Evolutionary conservation across 2,888 invertebrate species (phyloP).

Genomic region (Antheraea yamamai): DNA sequence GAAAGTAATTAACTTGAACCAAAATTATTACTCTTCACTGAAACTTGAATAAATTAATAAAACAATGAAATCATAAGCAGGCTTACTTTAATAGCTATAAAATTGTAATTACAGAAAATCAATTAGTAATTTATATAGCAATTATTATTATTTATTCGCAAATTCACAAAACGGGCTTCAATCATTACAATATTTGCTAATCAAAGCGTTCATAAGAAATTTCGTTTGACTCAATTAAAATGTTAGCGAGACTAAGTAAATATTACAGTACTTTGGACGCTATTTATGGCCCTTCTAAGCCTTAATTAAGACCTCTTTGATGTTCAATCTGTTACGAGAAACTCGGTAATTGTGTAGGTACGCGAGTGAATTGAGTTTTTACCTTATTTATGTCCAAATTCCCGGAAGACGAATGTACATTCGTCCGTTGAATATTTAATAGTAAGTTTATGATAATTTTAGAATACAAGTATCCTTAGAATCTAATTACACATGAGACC

Average conservation of each 20-base stretch:
- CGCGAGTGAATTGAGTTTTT: constrained; percentile 47
- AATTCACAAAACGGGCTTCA: constrained; percentile 39
- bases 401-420: constrained; percentile 22
- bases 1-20: neutral
- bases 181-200: constrained; percentile 47
- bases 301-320: constrained; percentile 78
- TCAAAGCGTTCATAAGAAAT: constrained; percentile 65
- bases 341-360: constrained; percentile 67
- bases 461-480: neutral
- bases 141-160: constrained; percentile 41
- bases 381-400: constrained; percentile 33
- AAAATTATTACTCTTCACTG: neutral
- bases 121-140: constrained; percentile 25
- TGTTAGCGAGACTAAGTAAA: constrained; percentile 68
- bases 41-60: constrained; percentile 12
- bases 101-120: constrained; percentile 21
- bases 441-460: constrained; percentile 22
- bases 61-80: constrained; percentile 15
- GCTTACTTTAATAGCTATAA: constrained; percentile 22
- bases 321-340: constrained; percentile 77
- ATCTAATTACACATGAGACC: neutral
- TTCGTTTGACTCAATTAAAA: constrained; percentile 73
- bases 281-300: constrained; percentile 73
- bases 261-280: constrained; percentile 69
- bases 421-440: constrained; percentile 23